These are phyloP conservation scores for Eurystomus gularis DNA, from an alignment of 2,113 vertebrate genomes.

Conservation along the genomic window DNA sequence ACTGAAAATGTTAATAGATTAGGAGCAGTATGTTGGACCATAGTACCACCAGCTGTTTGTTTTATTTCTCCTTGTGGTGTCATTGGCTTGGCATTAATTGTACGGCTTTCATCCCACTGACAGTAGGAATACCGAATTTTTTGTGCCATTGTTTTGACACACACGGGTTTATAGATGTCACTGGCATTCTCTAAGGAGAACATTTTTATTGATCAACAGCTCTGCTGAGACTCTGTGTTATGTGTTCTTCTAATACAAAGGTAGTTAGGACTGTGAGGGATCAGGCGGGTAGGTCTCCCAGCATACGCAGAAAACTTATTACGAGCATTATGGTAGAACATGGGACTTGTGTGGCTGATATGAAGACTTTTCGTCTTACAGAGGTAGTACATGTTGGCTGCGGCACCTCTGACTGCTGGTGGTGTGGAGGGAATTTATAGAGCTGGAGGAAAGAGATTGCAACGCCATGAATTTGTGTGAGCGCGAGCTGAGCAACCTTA, in stretches of 20 bases:
- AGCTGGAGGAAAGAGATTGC: neutral
- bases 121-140: conserved; percentile 21
- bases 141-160: conserved; percentile 52
- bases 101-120: conserved; percentile 41
- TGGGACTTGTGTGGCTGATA: neutral
- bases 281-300: conserved; percentile 24
- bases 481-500: neutral
- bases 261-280: neutral
- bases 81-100: conserved; percentile 63
- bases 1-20: neutral
- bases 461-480: neutral
- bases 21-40: neutral
- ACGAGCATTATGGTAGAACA: neutral
- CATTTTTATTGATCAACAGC: conserved; percentile 66
- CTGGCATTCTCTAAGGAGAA: conserved; percentile 49
- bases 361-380: neutral
- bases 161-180: conserved; percentile 69
- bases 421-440: neutral
- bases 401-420: neutral
- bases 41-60: conserved; percentile 39
- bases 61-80: conserved; percentile 70
- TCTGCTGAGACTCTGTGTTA: conserved; percentile 51
- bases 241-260: conserved; percentile 45
- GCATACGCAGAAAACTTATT: conserved; percentile 16
- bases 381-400: neutral